Evolutionary conservation across 2,797 vertebrate genomes (phyloP), one percentile per base, ranked within the genome.

Genomic region (Myotis vivesi): DNA sequence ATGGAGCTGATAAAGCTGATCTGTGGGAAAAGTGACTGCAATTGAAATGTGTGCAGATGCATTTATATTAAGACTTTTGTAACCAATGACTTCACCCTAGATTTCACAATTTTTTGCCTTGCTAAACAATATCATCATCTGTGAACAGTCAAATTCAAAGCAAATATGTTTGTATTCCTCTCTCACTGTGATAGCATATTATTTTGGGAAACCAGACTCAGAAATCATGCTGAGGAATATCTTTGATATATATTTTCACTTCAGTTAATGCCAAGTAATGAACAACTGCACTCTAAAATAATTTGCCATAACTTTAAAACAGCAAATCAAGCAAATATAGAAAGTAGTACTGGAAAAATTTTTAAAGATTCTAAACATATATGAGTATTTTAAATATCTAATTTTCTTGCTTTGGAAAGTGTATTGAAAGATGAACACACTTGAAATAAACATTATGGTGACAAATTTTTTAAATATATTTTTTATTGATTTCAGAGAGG

Each of bases 1-100:
- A 95, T 96, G 89, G 97, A 62, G 33, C 95, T 92, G 95, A 82
- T 96, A 95, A 94, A 94, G 86, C 84, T 95, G 92, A 97, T 96
- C 94, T 92, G 82, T 96, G 80, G 64, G 92, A 44, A 88, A 96
- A 97, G 6, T 53, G 20, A 94, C 93, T 66, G 71, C 69, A 81
- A 87, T 49, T 64, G 84, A 89, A 88, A 88, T 84, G 87, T 88
- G 73, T 17, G 89, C 94, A 93, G 91, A 92, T 97, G 44, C 76
- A 87, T 84, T 91, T 96, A 82, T 93, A 97, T 92, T 28, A 84
- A 51, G 46, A 59, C 91, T 76, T 95, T 76, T 82, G 89, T 82
- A 96, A 95, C 59, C 53, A 93, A 16, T 66, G 85, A 86, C 94
- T 97, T 95, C 88, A 95, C 36, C 36, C 53, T 94, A 87, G 85